These are phyloP conservation scores for Rattus norvegicus DNA, from an alignment of 2,113 vertebrate genomes.

Conservation along the genomic window DNA sequence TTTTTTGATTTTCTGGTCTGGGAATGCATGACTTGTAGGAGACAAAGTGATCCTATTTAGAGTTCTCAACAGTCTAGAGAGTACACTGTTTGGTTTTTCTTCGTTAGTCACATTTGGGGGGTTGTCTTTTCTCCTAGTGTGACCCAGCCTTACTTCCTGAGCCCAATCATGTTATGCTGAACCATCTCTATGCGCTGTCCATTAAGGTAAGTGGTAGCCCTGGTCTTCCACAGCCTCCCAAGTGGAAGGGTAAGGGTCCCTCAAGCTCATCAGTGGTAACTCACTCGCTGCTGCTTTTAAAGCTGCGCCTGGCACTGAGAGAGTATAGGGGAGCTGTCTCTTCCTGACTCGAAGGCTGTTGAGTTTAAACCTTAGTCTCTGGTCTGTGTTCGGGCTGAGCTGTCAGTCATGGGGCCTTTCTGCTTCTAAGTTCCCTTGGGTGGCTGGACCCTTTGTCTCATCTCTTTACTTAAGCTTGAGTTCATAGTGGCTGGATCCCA, in stretches of 20 bases:
- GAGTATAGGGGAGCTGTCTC: neutral
- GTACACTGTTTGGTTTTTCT: neutral
- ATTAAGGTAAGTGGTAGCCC: constrained; percentile 93
- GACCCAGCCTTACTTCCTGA: constrained; percentile 97
- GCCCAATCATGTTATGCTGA: constrained; percentile 99
- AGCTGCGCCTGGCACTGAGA: neutral
- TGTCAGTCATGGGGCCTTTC: neutral
- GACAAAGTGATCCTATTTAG: neutral
- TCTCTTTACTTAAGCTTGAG: neutral
- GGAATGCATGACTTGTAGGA: constrained; percentile 21
- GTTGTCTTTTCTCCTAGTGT: constrained; percentile 87
- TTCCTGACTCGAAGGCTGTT: neutral
- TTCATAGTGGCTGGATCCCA: neutral
- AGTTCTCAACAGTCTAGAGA: constrained; percentile 10
- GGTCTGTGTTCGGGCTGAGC: neutral
- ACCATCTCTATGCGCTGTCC: constrained; percentile 97
- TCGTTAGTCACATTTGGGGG: neutral
- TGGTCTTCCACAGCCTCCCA: neutral
- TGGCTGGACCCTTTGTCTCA: constrained; percentile 1
- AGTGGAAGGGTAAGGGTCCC: neutral
- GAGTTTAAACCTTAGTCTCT: neutral
- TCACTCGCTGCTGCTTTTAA: neutral
- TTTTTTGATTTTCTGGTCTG: constrained; percentile 42
- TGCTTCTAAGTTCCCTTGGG: neutral
- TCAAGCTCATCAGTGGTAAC: neutral